phyloP scores from a whole-genome alignment of 2,888 invertebrate species.

The Drosophila buzzatii region DNA sequence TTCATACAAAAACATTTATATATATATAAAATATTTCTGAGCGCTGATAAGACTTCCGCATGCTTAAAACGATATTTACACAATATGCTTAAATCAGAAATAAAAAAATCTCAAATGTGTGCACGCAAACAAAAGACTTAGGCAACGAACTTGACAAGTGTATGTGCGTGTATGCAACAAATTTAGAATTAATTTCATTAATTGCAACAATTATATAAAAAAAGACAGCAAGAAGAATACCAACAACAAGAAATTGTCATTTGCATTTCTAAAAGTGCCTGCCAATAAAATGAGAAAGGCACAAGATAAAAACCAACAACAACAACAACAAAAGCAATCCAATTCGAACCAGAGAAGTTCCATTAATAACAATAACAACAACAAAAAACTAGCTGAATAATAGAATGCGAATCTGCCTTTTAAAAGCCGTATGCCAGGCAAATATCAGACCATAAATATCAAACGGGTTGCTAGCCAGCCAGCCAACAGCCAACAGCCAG shows the following conservation, averaged over 20 bases:
- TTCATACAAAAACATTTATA: neutral
- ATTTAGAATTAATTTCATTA: slow-evolving; percentile 64
- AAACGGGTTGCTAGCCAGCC: slow-evolving; percentile 65
- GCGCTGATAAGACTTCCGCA: slow-evolving; percentile 77
- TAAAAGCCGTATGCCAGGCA: slow-evolving; percentile 40
- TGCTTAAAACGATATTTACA: slow-evolving; percentile 72
- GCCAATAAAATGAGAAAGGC: slow-evolving; percentile 71
- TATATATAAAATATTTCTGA: slow-evolving; percentile 21
- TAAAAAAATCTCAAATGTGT: slow-evolving; percentile 48
- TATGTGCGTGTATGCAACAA: slow-evolving; percentile 42
- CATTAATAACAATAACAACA: slow-evolving; percentile 64
- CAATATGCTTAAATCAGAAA: slow-evolving; percentile 53
- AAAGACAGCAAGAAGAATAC: slow-evolving; percentile 21
- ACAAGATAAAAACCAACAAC: slow-evolving; percentile 27
- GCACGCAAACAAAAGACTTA: slow-evolving; percentile 72
- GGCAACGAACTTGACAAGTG: slow-evolving; percentile 63
- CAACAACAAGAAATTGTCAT: slow-evolving; percentile 30
- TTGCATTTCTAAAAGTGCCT: slow-evolving; percentile 46
- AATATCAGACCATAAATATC: slow-evolving; percentile 73
- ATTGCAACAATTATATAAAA: slow-evolving; percentile 64
- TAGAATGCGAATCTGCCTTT: slow-evolving; percentile 60
- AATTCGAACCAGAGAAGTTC: slow-evolving; percentile 42
- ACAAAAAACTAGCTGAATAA: slow-evolving; percentile 66
- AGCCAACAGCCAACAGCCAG: neutral
- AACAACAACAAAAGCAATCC: slow-evolving; percentile 18